Evolutionary conservation across 2,113 vertebrate genomes (phyloP), one percentile per base, ranked within the genome.

Genomic region (Lasiurus cinereus): DNA sequence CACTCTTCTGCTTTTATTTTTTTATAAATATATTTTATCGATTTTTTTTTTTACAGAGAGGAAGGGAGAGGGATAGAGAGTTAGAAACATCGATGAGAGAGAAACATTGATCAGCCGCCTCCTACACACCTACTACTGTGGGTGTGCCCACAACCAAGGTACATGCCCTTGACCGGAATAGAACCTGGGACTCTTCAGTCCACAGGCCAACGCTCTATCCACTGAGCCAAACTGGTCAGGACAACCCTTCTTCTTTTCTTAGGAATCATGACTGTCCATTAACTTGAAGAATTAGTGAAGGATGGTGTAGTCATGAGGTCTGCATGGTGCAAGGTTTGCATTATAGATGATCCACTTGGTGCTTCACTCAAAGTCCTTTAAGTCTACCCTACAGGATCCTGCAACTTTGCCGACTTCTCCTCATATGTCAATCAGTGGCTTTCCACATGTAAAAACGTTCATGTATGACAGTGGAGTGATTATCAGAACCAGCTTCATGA

Each of bases 201-300:
- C 0, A 7, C 19, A 56, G 54, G 18, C 54, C 54, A 56, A 56
- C 0, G 7, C 54, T 56, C 19, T 56, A 56, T 56, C 19, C 54
- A 56, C 54, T 56, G 54, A 56, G 54, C 54, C 18, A 21, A 56
- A 56, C 54, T 2, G 0, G 6, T 56, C 54, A 56, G 54, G 7
- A 19, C 54, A 56, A 1, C 69, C 79, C 4, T 43, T 89, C 13
- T 88, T 93, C 85, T 59, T 86, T 79, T 84, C 50, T 82, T 89
- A n/a, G 21, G 50, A 2, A 78, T 62, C 21, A 11, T 69, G 19
- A 64, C 33, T 18, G 31, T 24, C 4, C 2, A 73, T 48, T 86
- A 19, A 4, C 16, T 24, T 76, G 15, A 80, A 88, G 50, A 82
- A 85, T 66, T 33, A 33, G 10, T 82, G 46, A 70, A 80, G 24